phyloP scores from a whole-genome alignment of 2,888 invertebrate species.

The Lypha dubia region DNA sequence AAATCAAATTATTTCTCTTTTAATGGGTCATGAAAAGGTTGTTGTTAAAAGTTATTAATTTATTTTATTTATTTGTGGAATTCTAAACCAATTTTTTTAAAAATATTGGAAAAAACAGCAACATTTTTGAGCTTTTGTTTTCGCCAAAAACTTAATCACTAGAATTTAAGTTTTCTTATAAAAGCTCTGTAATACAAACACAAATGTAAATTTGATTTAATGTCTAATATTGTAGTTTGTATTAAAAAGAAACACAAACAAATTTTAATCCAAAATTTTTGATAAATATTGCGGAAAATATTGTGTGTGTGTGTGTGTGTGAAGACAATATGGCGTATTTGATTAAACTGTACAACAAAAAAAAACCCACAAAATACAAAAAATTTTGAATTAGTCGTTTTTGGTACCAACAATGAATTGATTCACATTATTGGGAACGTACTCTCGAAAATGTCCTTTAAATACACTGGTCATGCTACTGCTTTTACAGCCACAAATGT shows the following conservation, averaged over 20 bases:
- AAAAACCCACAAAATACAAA: too few species aligned
- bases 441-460: too few species aligned
- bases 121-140: neutral
- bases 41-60: neutral
- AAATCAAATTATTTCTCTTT: neutral
- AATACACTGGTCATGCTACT: too few species aligned
- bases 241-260: neutral
- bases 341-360: too few species aligned
- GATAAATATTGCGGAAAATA: constrained; percentile 2
- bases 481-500: too few species aligned
- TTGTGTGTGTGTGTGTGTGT: constrained; percentile 9
- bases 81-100: neutral
- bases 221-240: neutral
- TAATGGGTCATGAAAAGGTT: neutral
- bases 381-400: too few species aligned
- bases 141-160: neutral
- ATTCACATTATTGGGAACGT: too few species aligned
- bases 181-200: too few species aligned
- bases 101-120: neutral
- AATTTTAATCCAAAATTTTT: constrained; percentile 7
- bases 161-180: neutral
- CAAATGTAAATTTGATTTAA: constrained; percentile 15
- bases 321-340: neutral
- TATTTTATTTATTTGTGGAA: neutral
- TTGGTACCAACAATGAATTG: too few species aligned